Evolutionary conservation across 2,113 vertebrate genomes (phyloP).

Genomic region (Chitala chitala): DNA sequence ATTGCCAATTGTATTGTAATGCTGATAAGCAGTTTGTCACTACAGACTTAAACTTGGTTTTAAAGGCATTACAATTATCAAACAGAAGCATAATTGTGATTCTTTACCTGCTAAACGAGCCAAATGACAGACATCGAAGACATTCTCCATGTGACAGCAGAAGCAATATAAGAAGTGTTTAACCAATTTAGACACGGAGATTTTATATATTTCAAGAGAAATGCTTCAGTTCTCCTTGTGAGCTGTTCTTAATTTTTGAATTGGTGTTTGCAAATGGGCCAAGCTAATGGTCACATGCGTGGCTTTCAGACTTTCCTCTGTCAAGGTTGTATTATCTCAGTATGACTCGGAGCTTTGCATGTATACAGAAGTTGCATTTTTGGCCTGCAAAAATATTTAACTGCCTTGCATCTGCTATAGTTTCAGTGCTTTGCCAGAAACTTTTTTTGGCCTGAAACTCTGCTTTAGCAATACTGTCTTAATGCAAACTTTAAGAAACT

Average conservation of each 20-base stretch:
- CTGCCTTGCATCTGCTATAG: constrained; percentile 27
- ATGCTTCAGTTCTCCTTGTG: constrained; percentile 9
- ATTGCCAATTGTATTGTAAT: background rate
- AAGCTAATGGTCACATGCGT: background rate
- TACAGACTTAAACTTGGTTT: background rate
- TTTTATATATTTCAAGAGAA: background rate
- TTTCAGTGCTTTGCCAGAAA: constrained; percentile 30
- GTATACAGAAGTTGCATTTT: constrained; percentile 3
- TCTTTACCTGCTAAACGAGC: background rate
- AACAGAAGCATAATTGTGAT: background rate
- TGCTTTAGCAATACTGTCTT: constrained; percentile 44
- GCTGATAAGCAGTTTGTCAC: background rate
- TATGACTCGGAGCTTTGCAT: background rate
- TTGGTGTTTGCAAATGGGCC: background rate
- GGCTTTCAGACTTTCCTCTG: too few relatives aligned
- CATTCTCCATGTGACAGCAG: background rate
- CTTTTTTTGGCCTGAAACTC: constrained; percentile 28
- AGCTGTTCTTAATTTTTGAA: background rate
- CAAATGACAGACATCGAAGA: background rate
- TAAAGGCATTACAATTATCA: background rate
- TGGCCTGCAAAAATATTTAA: constrained; percentile 30
- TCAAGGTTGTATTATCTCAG: too few relatives aligned
- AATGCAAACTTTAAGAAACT: constrained; percentile 26
- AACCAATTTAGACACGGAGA: background rate
- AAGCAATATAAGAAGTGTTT: background rate